phyloP scores from a whole-genome alignment of 1,140 invertebrate species.

The Papilio xuthus region DNA sequence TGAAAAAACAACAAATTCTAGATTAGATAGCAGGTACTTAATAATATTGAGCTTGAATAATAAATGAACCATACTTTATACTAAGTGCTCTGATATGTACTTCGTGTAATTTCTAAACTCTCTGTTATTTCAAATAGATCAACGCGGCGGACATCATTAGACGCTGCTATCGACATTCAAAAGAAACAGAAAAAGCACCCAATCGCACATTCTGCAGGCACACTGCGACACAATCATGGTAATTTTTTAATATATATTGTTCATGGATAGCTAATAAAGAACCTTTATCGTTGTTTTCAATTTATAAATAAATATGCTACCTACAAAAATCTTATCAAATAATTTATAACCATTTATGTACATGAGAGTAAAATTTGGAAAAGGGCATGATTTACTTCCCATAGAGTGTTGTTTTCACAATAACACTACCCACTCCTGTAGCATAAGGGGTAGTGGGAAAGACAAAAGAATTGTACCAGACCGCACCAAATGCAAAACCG shows the following conservation, averaged over 20 bases:
- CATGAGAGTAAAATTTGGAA: no score
- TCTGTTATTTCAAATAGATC: constrained; percentile 48
- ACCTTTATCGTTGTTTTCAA: neutral
- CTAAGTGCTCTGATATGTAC: constrained; percentile 23
- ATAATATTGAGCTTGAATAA: neutral
- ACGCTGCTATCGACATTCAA: constrained; percentile 62
- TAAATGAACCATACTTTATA: constrained; percentile 3
- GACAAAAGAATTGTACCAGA: no score
- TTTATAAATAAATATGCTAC: no score
- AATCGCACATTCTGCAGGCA: constrained; percentile 69
- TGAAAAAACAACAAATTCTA: constrained; percentile 46
- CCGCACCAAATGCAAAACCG: no score
- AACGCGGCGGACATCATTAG: constrained; percentile 65
- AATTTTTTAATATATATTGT: neutral
- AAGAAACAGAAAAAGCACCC: constrained; percentile 59
- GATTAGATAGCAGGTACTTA: constrained; percentile 51
- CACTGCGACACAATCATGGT: constrained; percentile 58
- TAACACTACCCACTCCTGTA: no score
- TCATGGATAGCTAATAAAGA: neutral
- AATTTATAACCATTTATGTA: no score
- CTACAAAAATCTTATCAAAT: no score
- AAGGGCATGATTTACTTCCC: no score
- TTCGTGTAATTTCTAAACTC: constrained; percentile 19
- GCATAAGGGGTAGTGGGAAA: no score
- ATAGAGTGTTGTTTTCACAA: no score